A percentile compares a stretch with the other conserved stretches of the same genome.
Evolutionary conservation across 2,888 invertebrate genomes (phyloP).

Genomic region (Meta bourneti): DNA sequence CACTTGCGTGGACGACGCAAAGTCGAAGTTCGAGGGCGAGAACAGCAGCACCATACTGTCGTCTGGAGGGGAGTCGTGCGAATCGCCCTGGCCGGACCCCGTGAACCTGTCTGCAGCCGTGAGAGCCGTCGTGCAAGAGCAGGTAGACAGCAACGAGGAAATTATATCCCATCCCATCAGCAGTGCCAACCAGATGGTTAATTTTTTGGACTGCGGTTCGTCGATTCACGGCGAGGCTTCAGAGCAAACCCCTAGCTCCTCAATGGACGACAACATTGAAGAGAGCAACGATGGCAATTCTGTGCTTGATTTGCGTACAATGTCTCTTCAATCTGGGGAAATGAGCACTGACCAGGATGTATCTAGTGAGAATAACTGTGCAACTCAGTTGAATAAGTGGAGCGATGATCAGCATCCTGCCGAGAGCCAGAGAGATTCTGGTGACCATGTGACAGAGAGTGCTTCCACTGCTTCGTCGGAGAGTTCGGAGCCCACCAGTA

Average conservation of each 20-base stretch:
- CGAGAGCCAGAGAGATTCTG: constrained; percentile 41
- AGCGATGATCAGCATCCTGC: constrained; percentile 33
- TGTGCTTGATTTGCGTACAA: constrained; percentile 70
- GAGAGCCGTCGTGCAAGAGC: constrained; percentile 73
- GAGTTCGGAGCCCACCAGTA: constrained; percentile 69
- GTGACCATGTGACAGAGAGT: constrained; percentile 58
- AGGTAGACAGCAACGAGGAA: constrained; percentile 72
- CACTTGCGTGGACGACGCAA: constrained; percentile 44
- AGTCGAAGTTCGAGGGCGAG: constrained; percentile 71
- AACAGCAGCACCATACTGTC: constrained; percentile 69
- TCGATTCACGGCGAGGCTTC: constrained; percentile 58
- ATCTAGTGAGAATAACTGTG: constrained; percentile 40
- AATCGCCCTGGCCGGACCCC: constrained; percentile 76
- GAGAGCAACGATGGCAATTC: constrained; percentile 72
- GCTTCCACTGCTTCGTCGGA: constrained; percentile 75
- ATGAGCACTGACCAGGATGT: constrained; percentile 40
- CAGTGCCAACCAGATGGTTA: constrained; percentile 49
- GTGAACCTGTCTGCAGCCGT: constrained; percentile 77
- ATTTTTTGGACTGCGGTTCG: constrained; percentile 66
- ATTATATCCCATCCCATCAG: constrained; percentile 53
- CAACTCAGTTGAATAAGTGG: constrained; percentile 56
- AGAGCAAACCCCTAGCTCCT: constrained; percentile 62
- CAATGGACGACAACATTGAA: constrained; percentile 59
- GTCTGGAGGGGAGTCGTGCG: constrained; percentile 73
- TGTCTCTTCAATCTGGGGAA: constrained; percentile 38